Evolutionary conservation across 2,888 invertebrate genomes (phyloP).

Genomic region (Microctonus hyperodae): DNA sequence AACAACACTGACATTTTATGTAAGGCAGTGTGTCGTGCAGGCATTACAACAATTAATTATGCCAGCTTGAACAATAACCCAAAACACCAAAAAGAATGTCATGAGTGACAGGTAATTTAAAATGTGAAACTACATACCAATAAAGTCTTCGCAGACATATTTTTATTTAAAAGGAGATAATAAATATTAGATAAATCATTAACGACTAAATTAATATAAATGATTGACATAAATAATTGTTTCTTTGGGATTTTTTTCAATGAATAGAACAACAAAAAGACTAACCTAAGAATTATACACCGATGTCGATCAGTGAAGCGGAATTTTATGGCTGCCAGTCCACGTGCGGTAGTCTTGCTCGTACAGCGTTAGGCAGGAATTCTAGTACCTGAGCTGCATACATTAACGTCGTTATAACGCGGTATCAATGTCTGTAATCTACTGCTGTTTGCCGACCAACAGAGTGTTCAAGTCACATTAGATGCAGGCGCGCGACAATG

Average conservation of each 20-base stretch:
- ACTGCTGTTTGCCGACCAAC: slow-evolving; percentile 31
- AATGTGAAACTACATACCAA: no score
- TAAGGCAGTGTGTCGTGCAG: slow-evolving; percentile 50
- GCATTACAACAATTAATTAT: background rate
- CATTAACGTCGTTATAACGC: slow-evolving; percentile 46
- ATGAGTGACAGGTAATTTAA: no score
- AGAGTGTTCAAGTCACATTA: slow-evolving; percentile 25
- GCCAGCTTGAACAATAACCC: background rate
- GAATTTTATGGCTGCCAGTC: no score
- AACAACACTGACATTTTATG: slow-evolving; percentile 41
- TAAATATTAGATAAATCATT: no score
- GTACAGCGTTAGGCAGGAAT: slow-evolving; percentile 44
- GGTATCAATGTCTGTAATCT: slow-evolving; percentile 48
- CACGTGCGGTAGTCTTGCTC: background rate
- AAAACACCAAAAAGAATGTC: background rate
- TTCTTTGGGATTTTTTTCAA: no score
- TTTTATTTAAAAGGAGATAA: no score
- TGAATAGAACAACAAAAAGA: no score
- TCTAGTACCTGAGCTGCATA: slow-evolving; percentile 49
- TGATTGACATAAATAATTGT: no score
- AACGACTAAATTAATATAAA: no score
- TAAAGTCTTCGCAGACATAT: no score
- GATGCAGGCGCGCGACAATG: slow-evolving; percentile 34
- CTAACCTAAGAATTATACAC: no score
- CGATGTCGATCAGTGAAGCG: no score